Evolutionary conservation across 2,797 vertebrate genomes (phyloP).

Genomic region (Rallus crepitans): DNA sequence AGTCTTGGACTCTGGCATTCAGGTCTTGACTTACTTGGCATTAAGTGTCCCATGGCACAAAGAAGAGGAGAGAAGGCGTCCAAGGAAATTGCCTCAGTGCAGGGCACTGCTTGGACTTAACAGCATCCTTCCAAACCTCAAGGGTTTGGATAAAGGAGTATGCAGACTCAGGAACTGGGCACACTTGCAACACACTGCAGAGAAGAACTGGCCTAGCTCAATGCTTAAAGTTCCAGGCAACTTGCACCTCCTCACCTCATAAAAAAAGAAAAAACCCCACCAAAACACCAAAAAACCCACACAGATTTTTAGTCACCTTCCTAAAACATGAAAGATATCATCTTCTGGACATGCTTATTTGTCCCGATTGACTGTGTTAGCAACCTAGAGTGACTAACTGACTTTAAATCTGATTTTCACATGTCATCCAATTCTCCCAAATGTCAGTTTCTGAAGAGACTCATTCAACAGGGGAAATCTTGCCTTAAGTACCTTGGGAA

Average conservation of each 20-base stretch:
- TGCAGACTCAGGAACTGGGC: neutral
- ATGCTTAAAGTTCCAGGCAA: neutral
- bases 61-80: neutral
- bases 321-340: neutral
- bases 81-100: neutral
- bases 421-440: constrained; percentile 19
- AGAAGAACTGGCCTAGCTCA: neutral
- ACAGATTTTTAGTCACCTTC: neutral
- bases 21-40: neutral
- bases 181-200: neutral
- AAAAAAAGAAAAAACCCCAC: too few relatives aligned
- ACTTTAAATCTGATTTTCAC: constrained; percentile 10
- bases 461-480: neutral
- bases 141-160: rapidly evolving
- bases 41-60: rapidly evolving
- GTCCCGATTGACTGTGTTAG: neutral
- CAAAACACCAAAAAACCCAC: neutral
- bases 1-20: neutral
- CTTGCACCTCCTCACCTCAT: neutral
- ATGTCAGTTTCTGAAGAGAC: constrained; percentile 37
- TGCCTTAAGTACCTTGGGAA: neutral
- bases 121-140: neutral
- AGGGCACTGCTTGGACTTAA: neutral
- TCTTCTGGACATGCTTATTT: neutral
- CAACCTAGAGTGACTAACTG: constrained; percentile 13